phyloP scores from a whole-genome alignment of 2,113 vertebrate genomes.

The Atlantisia rogersi region DNA sequence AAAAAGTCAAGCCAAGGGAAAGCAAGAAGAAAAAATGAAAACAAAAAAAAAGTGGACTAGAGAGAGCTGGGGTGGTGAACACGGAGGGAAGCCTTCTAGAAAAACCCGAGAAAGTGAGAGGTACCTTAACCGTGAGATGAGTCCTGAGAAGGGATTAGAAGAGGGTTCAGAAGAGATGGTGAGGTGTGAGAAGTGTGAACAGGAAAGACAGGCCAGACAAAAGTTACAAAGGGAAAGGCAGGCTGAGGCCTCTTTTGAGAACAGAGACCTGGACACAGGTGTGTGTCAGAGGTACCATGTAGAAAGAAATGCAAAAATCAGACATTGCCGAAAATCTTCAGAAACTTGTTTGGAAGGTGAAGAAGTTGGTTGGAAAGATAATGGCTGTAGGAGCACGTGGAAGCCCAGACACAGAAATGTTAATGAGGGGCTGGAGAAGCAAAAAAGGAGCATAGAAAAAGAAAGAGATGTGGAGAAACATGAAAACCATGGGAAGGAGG shows the following conservation, averaged over 20 bases:
- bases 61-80: slow-evolving; percentile 56
- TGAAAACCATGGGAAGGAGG: slow-evolving; percentile 37
- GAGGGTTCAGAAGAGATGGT: slow-evolving; percentile 45
- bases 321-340: slow-evolving; percentile 57
- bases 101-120: slow-evolving; percentile 32
- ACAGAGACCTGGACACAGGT: slow-evolving; percentile 36
- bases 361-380: slow-evolving; percentile 44
- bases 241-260: slow-evolving; percentile 36
- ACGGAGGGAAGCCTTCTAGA: slow-evolving; percentile 17
- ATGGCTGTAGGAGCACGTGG: slow-evolving; percentile 28
- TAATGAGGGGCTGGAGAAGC: slow-evolving; percentile 53
- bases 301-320: slow-evolving; percentile 63
- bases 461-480: slow-evolving; percentile 42
- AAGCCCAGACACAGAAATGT: slow-evolving; percentile 4
- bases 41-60: slow-evolving; percentile 71
- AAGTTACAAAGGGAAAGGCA: slow-evolving; percentile 50
- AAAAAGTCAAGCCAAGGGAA: slow-evolving; percentile 51
- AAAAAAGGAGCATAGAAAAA: slow-evolving; percentile 47
- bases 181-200: slow-evolving; percentile 74
- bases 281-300: background rate
- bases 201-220: slow-evolving; percentile 59
- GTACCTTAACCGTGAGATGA: slow-evolving; percentile 54
- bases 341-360: slow-evolving; percentile 31
- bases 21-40: slow-evolving; percentile 60
- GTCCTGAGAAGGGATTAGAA: slow-evolving; percentile 49